These are phyloP conservation scores for Zootoca vivipara DNA, from an alignment of 2,113 vertebrate genomes.

Conservation along the genomic window DNA sequence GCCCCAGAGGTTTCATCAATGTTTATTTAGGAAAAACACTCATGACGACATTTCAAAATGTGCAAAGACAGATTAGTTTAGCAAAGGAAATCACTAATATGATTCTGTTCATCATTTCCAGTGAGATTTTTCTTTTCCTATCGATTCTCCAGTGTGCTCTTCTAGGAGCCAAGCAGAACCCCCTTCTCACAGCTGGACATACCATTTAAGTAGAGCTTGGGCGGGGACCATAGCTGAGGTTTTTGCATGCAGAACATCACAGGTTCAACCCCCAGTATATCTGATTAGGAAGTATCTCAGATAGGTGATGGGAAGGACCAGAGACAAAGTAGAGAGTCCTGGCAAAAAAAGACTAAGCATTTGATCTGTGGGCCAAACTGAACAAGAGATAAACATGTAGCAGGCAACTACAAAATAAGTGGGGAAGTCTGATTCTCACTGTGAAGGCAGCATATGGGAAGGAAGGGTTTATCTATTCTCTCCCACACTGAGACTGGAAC, in stretches of 20 bases:
- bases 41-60: constrained; percentile 39
- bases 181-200: neutral
- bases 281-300: too few species aligned
- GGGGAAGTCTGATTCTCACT: too few species aligned
- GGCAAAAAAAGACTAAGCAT: too few species aligned
- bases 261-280: neutral
- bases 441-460: too few species aligned
- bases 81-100: constrained; percentile 45
- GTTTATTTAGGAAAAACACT: constrained; percentile 49
- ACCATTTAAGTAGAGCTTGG: neutral
- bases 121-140: constrained; percentile 6
- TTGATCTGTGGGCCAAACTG: too few species aligned
- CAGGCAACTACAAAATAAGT: neutral
- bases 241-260: neutral
- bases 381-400: neutral
- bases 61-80: constrained; percentile 56
- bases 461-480: too few species aligned
- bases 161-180: neutral
- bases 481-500: too few species aligned
- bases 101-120: constrained; percentile 36
- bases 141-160: constrained; percentile 1
- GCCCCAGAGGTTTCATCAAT: constrained; percentile 61
- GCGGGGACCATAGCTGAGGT: neutral
- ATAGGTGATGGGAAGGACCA: too few species aligned
- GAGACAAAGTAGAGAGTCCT: too few species aligned